These are phyloP conservation scores for Heloderma charlesbogerti DNA, from an alignment of 2,113 vertebrate genomes.

Conservation along the genomic window DNA sequence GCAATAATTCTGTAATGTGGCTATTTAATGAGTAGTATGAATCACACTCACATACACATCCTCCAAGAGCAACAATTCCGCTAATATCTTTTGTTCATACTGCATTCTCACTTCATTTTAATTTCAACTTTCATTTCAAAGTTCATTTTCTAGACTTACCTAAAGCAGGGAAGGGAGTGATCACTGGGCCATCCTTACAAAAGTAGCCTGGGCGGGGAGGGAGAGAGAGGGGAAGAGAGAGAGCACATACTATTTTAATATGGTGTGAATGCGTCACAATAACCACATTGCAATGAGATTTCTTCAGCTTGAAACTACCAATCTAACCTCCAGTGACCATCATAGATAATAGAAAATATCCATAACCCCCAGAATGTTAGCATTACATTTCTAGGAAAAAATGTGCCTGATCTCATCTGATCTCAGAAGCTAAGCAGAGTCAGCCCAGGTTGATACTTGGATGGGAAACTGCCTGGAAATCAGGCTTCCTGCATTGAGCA, in stretches of 20 bases:
- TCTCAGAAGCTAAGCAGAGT: too few species aligned
- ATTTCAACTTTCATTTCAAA: too few species aligned
- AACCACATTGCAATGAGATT: background rate
- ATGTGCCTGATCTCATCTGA: too few species aligned
- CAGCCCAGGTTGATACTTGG: too few species aligned
- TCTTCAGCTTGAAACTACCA: background rate
- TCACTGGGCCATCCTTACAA: background rate
- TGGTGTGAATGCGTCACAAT: background rate
- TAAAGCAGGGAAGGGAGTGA: background rate
- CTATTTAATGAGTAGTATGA: background rate
- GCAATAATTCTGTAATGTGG: background rate
- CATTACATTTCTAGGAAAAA: background rate
- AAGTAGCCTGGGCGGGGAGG: background rate
- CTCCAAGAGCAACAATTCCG: background rate
- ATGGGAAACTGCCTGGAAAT: too few species aligned
- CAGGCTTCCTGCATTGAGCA: too few species aligned
- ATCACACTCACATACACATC: background rate
- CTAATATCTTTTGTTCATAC: background rate
- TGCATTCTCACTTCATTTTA: too few species aligned
- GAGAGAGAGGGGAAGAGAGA: background rate
- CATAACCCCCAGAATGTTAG: background rate
- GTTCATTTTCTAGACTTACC: conserved; percentile 20
- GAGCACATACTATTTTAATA: background rate
- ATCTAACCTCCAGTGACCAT: background rate
- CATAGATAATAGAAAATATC: background rate